These are phyloP conservation scores for Agonum fuliginosum DNA, from an alignment of 2,888 invertebrate species.

Conservation along the genomic window DNA sequence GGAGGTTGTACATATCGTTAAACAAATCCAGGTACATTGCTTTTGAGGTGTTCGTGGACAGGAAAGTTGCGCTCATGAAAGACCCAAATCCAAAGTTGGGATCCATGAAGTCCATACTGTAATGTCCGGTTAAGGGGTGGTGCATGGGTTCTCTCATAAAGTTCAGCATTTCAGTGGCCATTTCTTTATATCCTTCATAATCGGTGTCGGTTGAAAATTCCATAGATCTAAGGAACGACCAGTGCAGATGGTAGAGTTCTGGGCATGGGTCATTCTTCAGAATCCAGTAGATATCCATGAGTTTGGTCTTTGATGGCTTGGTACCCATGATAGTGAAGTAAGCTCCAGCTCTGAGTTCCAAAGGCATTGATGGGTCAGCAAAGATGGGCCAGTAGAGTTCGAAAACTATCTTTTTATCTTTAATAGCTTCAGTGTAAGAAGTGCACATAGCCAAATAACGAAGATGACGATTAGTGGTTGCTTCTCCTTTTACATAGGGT, in stretches of 20 bases:
- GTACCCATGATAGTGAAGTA: slow-evolving; percentile 71
- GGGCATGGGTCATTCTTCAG: slow-evolving; percentile 72
- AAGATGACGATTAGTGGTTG: slow-evolving; percentile 67
- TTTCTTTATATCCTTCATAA: slow-evolving; percentile 66
- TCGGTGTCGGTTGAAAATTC: slow-evolving; percentile 72
- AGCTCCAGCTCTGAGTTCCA: slow-evolving; percentile 71
- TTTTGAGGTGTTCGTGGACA: slow-evolving; percentile 43
- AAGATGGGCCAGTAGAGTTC: slow-evolving; percentile 73
- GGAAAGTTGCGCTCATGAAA: not conserved
- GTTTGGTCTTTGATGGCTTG: slow-evolving; percentile 68
- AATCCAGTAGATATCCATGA: slow-evolving; percentile 71
- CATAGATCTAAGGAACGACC: slow-evolving; percentile 71
- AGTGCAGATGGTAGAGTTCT: slow-evolving; percentile 73
- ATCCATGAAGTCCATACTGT: slow-evolving; percentile 71
- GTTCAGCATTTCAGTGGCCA: slow-evolving; percentile 69
- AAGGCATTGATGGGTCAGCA: slow-evolving; percentile 69
- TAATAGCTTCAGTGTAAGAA: slow-evolving; percentile 66
- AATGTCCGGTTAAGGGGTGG: slow-evolving; percentile 67
- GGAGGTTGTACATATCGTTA: slow-evolving; percentile 9
- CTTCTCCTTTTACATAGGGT: slow-evolving; percentile 71
- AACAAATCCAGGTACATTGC: slow-evolving; percentile 4
- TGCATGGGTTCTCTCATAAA: slow-evolving; percentile 67
- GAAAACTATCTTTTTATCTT: slow-evolving; percentile 65
- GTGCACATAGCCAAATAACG: slow-evolving; percentile 72
- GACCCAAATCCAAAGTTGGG: slow-evolving; percentile 71